Base-by-base conservation (phyloP, 2,888 invertebrate species). In the Dryadula phaetusa region DNA sequence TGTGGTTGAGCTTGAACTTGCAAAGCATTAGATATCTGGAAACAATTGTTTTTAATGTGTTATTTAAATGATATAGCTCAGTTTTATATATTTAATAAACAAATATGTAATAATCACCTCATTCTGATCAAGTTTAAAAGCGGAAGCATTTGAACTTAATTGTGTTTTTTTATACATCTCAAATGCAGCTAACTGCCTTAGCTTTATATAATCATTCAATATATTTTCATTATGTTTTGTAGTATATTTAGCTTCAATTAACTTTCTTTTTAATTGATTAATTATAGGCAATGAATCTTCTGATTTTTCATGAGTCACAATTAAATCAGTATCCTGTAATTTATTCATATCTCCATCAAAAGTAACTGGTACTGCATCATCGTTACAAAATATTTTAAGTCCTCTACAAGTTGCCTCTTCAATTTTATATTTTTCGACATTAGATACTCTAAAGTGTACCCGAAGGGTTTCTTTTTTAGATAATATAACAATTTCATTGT, bases 271-370 rank as follows among this genome's bases (percentile, higher is more conserved):
- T 1, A 92, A 73, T 40, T 87, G 80, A 16, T 72, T 80, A 3
- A 85, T 53, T 12, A 87, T 70, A 2, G 86, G 82, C 3, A 77
- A 62, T 0, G 77, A 73, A 12, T 83, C 81, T 22, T 80, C 76
- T n/a, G 70, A 69, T 10, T 76, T 34, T 37, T 69, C 53, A 8
- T 67, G 68, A 14, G 52, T 64, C 4, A 72, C 47, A 3, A 70
- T 40, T 20, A 71, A 58, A 0, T 75, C 69, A 68, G 71, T 69
- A 3, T 79, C 79, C 18, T 76, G 77, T 10, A 82, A 67, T 20
- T 74, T 77, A 37, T 82, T 72, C 66, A 88, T 87, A 66, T 86
- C 82, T n/a, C 86, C 84, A 78, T 91, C 86, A 75, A 86, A 86
- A n/a, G 81, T 70, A 7, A 89, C 64, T 12, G 90, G 88, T 1